Conservation (phyloP, 2,113 vertebrate genomes). For the Neotoma lepida region DNA sequence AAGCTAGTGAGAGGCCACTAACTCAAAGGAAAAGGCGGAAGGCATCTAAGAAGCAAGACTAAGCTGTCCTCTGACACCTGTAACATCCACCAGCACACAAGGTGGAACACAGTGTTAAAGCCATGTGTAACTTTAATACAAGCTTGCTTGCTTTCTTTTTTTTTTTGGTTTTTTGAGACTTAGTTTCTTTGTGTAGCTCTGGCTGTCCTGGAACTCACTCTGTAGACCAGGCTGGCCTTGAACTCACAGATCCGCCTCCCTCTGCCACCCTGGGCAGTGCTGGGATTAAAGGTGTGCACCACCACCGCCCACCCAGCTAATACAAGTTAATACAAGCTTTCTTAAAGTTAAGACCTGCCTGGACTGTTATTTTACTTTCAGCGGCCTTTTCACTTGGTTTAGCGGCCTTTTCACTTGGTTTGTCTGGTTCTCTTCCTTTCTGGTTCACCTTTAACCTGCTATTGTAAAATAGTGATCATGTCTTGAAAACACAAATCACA, state of each 20-base stretch:
- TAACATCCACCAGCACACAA: background rate
- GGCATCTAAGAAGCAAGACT: background rate
- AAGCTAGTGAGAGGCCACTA: background rate
- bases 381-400: background rate
- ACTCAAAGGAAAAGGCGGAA: background rate
- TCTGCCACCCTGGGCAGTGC: too few relatives aligned
- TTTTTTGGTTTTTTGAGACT: too few relatives aligned
- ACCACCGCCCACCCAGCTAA: too few relatives aligned
- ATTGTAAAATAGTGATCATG: background rate
- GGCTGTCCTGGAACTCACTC: too few relatives aligned
- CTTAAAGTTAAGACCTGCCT: background rate
- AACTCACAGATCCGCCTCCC: too few relatives aligned
- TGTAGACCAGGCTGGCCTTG: too few relatives aligned
- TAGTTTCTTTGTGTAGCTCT: too few relatives aligned
- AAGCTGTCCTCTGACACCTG: background rate
- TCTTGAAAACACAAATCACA: background rate
- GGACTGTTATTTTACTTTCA: background rate
- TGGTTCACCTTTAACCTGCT: slow-evolving; percentile 28
- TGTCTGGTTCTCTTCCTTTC: background rate
- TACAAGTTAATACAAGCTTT: background rate
- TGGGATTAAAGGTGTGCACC: too few relatives aligned
- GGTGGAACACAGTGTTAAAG: background rate
- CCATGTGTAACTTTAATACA: background rate
- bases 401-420: background rate
- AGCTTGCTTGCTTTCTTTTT: background rate